Evolutionary conservation across 2,113 vertebrate genomes (phyloP).

Genomic region (Vidua macroura): DNA sequence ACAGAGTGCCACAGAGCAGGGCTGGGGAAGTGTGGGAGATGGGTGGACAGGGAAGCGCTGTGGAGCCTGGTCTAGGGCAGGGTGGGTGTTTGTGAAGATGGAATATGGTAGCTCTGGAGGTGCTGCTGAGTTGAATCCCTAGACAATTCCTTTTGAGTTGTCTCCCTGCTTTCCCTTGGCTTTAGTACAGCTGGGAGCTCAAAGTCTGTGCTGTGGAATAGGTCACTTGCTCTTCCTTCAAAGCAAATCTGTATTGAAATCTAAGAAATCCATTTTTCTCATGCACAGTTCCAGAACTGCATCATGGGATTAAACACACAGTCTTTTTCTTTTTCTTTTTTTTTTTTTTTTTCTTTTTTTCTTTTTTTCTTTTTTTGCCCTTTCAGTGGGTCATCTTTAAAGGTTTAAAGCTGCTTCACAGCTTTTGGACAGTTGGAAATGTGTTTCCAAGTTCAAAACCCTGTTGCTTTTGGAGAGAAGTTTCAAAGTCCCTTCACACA

Average conservation of each 20-base stretch:
- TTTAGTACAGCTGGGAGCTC: background rate
- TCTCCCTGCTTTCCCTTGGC: background rate
- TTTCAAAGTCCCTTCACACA: background rate
- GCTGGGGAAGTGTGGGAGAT: background rate
- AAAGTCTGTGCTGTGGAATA: background rate
- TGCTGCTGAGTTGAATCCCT: background rate
- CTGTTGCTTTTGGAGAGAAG: background rate
- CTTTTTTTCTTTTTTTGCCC: too few species aligned
- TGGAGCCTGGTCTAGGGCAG: background rate
- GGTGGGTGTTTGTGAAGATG: background rate
- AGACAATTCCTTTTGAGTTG: background rate
- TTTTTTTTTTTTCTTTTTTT: background rate
- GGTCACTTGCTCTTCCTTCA: background rate
- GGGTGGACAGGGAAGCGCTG: background rate
- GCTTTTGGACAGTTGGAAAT: background rate
- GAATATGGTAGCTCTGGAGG: background rate
- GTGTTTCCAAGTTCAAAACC: background rate
- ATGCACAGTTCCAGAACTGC: background rate
- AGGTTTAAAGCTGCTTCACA: background rate
- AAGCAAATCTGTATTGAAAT: background rate
- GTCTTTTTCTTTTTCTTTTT: background rate
- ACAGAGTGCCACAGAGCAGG: accelerated
- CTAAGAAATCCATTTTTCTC: background rate
- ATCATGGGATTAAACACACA: background rate
- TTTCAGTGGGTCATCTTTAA: background rate